Evolutionary conservation across 2,113 vertebrate species (phyloP).

Genomic region (Phoxinus phoxinus): DNA sequence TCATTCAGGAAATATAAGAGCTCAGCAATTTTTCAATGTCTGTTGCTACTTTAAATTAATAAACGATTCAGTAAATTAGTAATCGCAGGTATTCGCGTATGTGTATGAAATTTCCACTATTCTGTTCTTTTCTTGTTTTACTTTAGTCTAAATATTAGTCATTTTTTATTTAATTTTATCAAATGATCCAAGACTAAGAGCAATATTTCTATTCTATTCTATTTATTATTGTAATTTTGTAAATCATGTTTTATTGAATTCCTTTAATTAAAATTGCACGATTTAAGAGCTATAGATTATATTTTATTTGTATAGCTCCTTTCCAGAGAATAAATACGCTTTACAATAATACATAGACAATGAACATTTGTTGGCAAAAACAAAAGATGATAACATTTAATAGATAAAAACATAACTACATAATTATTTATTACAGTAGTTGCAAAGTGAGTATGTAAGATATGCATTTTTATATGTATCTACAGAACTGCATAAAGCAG

Average conservation of each 20-base stretch:
- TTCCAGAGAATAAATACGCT: too few species aligned
- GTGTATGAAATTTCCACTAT: not conserved
- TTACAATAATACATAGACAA: too few species aligned
- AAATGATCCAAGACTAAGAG: not conserved
- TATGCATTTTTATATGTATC: too few species aligned
- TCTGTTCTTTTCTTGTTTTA: not conserved
- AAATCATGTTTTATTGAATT: not conserved
- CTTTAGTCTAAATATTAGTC: not conserved
- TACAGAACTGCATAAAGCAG: not conserved
- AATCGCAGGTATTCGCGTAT: not conserved
- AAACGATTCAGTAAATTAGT: not conserved
- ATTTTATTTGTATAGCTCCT: too few species aligned
- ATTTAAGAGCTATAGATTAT: not conserved
- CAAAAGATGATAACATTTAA: too few species aligned
- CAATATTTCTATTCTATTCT: not conserved
- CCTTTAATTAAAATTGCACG: not conserved
- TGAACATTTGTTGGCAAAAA: too few species aligned
- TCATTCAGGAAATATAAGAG: not conserved
- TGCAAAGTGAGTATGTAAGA: too few species aligned
- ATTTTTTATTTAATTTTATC: not conserved
- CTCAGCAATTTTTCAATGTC: not conserved
- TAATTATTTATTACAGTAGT: too few species aligned
- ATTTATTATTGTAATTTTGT: not conserved
- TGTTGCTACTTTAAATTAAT: not conserved
- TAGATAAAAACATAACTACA: too few species aligned